These are phyloP conservation scores for Lepidonotus clava DNA, from an alignment of 2,888 invertebrate species.

Conservation along the genomic window DNA sequence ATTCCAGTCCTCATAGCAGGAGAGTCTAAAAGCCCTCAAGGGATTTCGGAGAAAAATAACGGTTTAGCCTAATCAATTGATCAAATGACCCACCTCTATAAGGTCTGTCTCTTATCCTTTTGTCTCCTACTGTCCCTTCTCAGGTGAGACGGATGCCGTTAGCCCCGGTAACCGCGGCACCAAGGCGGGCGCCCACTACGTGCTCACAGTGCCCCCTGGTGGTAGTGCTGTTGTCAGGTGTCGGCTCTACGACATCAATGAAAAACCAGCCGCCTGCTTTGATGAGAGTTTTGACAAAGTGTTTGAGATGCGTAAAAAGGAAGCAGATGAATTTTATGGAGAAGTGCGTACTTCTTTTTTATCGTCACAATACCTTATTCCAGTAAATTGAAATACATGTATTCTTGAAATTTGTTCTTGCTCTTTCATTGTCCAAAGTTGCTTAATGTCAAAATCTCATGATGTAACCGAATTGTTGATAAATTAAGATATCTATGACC, in stretches of 20 bases:
- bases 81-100: neutral
- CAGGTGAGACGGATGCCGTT: slow-evolving; percentile 33
- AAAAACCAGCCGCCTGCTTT: slow-evolving; percentile 62
- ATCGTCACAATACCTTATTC: too few species aligned
- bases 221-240: slow-evolving; percentile 69
- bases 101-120: neutral
- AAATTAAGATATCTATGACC: too few species aligned
- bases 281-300: slow-evolving; percentile 69
- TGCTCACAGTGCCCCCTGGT: slow-evolving; percentile 71
- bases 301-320: slow-evolving; percentile 70
- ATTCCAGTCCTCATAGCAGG: neutral
- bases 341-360: slow-evolving; percentile 69
- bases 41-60: neutral
- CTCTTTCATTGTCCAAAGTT: too few species aligned
- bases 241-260: slow-evolving; percentile 71
- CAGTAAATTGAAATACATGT: too few species aligned
- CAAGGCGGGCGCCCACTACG: slow-evolving; percentile 76
- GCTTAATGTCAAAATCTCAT: too few species aligned
- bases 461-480: too few species aligned
- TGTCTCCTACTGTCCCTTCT: neutral
- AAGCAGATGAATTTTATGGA: slow-evolving; percentile 77
- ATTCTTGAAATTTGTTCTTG: too few species aligned
- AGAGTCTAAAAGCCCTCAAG: neutral
- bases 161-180: slow-evolving; percentile 66
- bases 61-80: neutral